These are phyloP conservation scores for Cephus spinipes DNA, from an alignment of 2,888 invertebrate species.

Conservation along the genomic window DNA sequence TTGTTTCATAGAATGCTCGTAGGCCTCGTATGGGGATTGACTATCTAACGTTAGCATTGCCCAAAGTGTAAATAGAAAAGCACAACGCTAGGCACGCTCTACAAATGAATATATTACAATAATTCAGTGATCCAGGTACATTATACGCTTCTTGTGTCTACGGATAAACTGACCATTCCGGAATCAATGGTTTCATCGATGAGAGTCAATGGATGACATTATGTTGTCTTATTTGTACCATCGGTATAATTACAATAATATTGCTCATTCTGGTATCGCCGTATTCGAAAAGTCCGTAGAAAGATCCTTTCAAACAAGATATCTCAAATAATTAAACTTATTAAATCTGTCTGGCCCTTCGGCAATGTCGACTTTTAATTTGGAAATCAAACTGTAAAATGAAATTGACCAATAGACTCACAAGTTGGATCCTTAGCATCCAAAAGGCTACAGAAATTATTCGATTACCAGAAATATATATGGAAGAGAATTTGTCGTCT, in stretches of 20 bases:
- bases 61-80: background rate
- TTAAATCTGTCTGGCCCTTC: background rate
- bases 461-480: background rate
- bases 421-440: background rate
- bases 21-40: background rate
- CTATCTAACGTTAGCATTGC: background rate
- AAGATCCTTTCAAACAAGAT: background rate
- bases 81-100: background rate
- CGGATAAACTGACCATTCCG: background rate
- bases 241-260: background rate
- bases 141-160: background rate
- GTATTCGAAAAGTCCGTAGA: background rate
- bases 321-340: background rate
- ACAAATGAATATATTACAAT: background rate
- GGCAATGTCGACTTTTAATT: background rate
- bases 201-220: background rate
- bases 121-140: background rate
- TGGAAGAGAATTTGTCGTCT: background rate
- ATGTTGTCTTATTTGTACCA: background rate
- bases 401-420: background rate
- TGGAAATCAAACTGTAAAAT: background rate
- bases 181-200: background rate
- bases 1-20: background rate
- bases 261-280: background rate
- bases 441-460: background rate